Base-by-base conservation (phyloP, 2,888 invertebrate genomes). In the Pristionchus japonicus region DNA sequence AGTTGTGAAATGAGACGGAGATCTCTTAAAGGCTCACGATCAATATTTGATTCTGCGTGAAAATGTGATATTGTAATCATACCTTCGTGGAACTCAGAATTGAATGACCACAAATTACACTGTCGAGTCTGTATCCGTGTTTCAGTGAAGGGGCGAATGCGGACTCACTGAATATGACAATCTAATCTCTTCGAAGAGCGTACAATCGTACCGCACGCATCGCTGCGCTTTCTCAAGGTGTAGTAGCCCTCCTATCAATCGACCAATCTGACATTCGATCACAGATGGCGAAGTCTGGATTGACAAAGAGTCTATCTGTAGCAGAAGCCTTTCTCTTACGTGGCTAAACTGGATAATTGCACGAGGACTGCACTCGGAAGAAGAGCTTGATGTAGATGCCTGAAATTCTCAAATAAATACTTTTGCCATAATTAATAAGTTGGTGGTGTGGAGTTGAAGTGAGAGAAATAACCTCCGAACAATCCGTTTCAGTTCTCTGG, bases 201-300 rank as follows among this genome's bases (percentile, higher is more conserved):
- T 1, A 70, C 9, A n/a, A 57, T 7, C 57, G 6, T 52, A 82
- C 82, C 82, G 49, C 43, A 82, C 6, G 3, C n/a, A 23, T 31
- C 49, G 52, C 34, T 82, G 82, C 17, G 82, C 82, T 23, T 34
- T 57, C 34, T 82, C 82, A n/a, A 82, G 82, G 20, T 82, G 49
- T 17, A 82, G 23, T 17, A 82, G 82, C 20, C 34, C 82, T 23
- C 52, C 82, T 23, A 82, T 82, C 7, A 82, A n/a, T 34, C 82
- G 49, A 20, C 52, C 82, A 6, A 82, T 57, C 27, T n/a, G n/a
- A 17, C 23, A 52, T 37, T 82, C 52, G 34, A 34, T 3, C 0
- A 52, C 77, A 4, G 13, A 11, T 77, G 77, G 77, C 20, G 34
- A 17, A 6, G 70, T 7, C 37, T 57, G 57, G 3, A 57, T n/a